Percentiles rank a stretch among this genome's conserved stretches.
Evolutionary conservation across 2,797 vertebrate genomes (phyloP).

Genomic region (Hydrolagus colliei): DNA sequence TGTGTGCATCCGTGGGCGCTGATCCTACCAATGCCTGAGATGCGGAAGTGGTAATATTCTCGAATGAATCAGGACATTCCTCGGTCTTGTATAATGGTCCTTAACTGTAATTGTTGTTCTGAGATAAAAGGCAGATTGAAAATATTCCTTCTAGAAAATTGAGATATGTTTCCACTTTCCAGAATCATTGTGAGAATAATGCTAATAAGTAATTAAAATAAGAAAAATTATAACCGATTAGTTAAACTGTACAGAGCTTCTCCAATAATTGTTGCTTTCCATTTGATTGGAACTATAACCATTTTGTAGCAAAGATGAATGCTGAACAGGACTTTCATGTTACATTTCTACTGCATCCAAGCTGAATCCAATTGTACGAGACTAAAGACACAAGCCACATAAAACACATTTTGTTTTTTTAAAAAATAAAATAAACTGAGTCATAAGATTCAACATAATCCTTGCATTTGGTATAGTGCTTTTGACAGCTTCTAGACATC

Average conservation of each 20-base stretch:
- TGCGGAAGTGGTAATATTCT: too few species aligned
- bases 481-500: too few species aligned
- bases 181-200: neutral
- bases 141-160: neutral
- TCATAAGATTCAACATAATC: too few species aligned
- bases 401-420: too few species aligned
- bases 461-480: too few species aligned
- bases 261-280: neutral
- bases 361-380: neutral
- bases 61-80: too few species aligned
- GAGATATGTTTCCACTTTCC: neutral
- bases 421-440: too few species aligned
- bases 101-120: neutral
- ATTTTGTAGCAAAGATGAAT: neutral
- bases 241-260: neutral
- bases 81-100: too few species aligned
- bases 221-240: neutral
- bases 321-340: neutral
- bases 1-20: too few species aligned
- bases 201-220: neutral
- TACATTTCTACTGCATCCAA: neutral
- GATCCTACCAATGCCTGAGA: too few species aligned
- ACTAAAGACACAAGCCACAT: too few species aligned
- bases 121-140: neutral
- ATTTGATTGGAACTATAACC: neutral